Evolutionary conservation across 2,888 invertebrate genomes (phyloP), one percentile per base, ranked within the genome.

Genomic region (Julus scanicus): DNA sequence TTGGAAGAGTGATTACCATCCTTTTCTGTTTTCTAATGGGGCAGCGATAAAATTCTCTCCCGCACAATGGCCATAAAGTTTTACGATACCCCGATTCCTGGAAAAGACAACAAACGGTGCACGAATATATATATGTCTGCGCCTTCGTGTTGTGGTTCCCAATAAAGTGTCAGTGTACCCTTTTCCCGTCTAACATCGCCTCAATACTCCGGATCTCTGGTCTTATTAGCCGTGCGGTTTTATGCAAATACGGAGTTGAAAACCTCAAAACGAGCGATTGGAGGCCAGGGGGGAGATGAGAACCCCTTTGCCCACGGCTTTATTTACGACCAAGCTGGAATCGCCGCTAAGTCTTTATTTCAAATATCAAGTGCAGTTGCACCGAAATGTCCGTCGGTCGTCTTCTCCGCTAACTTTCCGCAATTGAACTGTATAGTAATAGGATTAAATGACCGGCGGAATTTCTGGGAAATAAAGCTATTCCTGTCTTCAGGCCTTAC

Each of bases 11-110:
- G 57, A 57, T 57, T 57, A 57, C 57, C 17, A 13, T 57, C 57
- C 57, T 57, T 57, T 57, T 57, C 57, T 57, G 57, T 57, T 57
- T 57, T 57, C 57, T 57, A 57, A 57, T 57, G n/a, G 57, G n/a
- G 57, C 17, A n/a, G 57, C 57, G 57, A 57, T 57, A 57, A 57
- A 57, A 57, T 57, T 9, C 57, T n/a, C 57, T 57, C 57, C 57
- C 57, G n/a, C 57, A 57, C 57, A 57, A 57, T 57, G 57, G 57
- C 57, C 57, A 57, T 57, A 57, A 57, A 57, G 57, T 57, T 57
- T 57, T 57, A 57, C 57, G 17, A 57, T 0, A n/a, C 57, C 6
- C 57, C n/a, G n/a, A n/a, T 48, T 57, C 57, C 13, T 57, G 57
- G 57, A 57, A 57, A n/a, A 57, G 57, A 57, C 57, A 57, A n/a